Evolutionary conservation across 2,113 vertebrate genomes (phyloP).

Genomic region (Entomyzon cyanotis): DNA sequence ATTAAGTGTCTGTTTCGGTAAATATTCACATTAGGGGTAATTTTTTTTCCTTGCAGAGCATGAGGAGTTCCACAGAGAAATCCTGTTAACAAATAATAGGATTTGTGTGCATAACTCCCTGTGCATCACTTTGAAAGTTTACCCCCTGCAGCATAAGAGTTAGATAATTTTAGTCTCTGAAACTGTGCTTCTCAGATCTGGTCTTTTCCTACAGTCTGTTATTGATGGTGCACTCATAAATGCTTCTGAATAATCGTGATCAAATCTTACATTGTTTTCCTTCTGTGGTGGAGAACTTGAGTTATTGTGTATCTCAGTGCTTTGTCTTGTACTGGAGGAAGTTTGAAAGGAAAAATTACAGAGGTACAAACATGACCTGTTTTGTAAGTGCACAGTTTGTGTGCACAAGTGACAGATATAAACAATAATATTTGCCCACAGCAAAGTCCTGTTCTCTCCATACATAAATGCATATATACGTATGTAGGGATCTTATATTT

Average conservation of each 20-base stretch:
- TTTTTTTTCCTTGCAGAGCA: conserved; percentile 3
- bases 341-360: not conserved
- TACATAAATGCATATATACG: not conserved
- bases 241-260: not conserved
- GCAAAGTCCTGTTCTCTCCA: not conserved
- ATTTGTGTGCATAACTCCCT: conserved; percentile 35
- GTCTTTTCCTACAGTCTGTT: conserved; percentile 6
- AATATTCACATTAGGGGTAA: conserved; percentile 30
- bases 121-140: conserved; percentile 47
- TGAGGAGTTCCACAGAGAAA: conserved; percentile 17
- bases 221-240: conserved; percentile 17
- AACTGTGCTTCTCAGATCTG: conserved; percentile 21
- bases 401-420: not conserved
- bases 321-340: not conserved
- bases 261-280: not conserved
- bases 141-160: conserved; percentile 25
- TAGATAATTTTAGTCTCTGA: conserved; percentile 29
- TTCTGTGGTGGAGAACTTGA: not conserved
- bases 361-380: not conserved
- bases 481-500: not conserved
- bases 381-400: not conserved
- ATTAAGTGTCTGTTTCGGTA: conserved; percentile 44
- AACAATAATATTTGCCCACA: not conserved
- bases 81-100: conserved; percentile 51
- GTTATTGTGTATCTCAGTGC: not conserved